Percentiles rank a stretch among this genome's conserved stretches.
Evolutionary conservation across 2,797 vertebrate genomes (phyloP).

Genomic region (Lagodon rhomboides): DNA sequence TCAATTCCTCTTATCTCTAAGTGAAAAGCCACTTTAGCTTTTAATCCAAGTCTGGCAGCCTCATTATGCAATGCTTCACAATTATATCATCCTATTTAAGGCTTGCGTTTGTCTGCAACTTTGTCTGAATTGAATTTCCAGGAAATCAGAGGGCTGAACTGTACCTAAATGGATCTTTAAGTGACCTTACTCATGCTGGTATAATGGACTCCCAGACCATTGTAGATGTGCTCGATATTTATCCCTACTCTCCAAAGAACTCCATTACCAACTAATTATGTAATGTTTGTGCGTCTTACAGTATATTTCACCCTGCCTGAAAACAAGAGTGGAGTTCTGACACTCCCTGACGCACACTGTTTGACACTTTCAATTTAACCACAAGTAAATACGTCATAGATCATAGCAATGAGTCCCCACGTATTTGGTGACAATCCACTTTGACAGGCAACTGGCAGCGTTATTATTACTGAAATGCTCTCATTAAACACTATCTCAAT

Average conservation of each 20-base stretch:
- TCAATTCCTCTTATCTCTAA: background rate
- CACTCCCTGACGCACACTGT: background rate
- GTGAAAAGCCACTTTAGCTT: background rate
- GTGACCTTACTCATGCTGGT: background rate
- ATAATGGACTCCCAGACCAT: slow-evolving; percentile 3
- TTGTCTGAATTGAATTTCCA: background rate
- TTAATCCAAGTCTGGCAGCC: background rate
- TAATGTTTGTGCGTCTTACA: background rate
- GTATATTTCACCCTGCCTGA: background rate
- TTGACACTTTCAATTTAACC: no score
- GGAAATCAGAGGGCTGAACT: background rate
- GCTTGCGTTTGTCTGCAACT: slow-evolving; percentile 9
- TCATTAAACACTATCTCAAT: background rate
- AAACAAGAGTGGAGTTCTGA: background rate
- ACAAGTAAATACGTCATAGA: background rate
- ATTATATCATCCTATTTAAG: background rate
- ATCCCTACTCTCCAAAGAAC: background rate
- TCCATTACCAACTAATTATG: background rate
- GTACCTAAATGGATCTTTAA: background rate
- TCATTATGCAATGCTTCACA: background rate
- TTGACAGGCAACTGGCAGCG: background rate
- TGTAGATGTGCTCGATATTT: background rate
- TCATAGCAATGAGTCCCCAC: background rate
- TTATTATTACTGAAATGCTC: background rate
- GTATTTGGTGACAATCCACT: background rate